Evolutionary conservation across 2,888 invertebrate species (phyloP).

Genomic region (Polydesmus complanatus): DNA sequence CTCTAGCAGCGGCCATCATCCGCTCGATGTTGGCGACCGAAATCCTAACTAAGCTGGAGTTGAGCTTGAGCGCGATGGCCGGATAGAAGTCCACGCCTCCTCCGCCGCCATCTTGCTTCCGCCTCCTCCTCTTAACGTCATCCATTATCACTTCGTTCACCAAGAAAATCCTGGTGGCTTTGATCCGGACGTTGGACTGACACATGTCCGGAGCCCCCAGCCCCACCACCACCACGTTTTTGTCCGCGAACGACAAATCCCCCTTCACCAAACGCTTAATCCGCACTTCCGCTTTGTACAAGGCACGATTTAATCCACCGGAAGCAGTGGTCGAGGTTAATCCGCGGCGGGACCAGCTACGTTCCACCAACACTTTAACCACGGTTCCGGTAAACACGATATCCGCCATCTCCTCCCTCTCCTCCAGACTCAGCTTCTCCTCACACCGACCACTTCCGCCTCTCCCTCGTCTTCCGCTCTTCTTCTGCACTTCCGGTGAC

Average conservation of each 20-base stretch:
- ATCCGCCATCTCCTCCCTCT: conserved; percentile 22
- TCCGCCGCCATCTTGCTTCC: conserved; percentile 19
- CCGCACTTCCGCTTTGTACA: conserved; percentile 25
- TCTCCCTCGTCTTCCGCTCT: neutral
- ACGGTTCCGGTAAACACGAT: conserved; percentile 30
- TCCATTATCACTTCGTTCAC: conserved; percentile 20
- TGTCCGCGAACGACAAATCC: conserved; percentile 18
- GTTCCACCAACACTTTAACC: conserved; percentile 19
- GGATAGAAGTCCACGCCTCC: neutral
- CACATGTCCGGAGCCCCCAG: conserved; percentile 29
- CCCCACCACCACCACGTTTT: conserved; percentile 23
- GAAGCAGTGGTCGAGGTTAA: conserved; percentile 13
- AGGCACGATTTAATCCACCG: too few relatives aligned
- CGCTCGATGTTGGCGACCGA: conserved; percentile 28
- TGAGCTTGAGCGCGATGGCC: conserved; percentile 25
- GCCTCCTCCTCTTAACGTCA: too few relatives aligned
- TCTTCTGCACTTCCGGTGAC: too few relatives aligned
- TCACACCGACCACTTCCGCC: neutral
- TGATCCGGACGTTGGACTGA: conserved; percentile 25
- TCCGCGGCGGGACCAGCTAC: neutral
- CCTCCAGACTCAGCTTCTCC: conserved; percentile 9
- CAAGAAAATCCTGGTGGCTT: conserved; percentile 32
- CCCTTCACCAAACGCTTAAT: conserved; percentile 30
- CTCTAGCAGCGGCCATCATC: conserved; percentile 27
- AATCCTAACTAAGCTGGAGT: conserved; percentile 30